Conservation (phyloP, 2,113 vertebrate species). For the Indri indri region DNA sequence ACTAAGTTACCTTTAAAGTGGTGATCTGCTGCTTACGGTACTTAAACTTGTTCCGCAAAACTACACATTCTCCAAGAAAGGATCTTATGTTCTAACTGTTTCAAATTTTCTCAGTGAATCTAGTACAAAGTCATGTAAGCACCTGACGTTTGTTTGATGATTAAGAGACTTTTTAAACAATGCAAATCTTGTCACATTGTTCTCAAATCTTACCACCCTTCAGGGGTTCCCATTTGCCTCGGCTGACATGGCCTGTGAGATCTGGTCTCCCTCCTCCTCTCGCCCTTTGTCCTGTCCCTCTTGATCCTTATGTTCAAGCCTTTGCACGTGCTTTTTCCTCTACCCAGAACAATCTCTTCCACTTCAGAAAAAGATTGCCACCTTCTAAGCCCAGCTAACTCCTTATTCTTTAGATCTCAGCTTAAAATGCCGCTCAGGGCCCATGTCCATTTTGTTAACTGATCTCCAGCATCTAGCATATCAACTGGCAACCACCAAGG, state of each 20-base stretch:
- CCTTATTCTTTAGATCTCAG: background rate
- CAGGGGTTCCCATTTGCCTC: background rate
- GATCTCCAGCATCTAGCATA: background rate
- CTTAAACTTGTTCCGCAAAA: background rate
- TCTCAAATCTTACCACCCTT: background rate
- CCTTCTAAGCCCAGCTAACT: background rate
- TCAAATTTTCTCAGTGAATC: background rate
- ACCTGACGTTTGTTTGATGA: background rate
- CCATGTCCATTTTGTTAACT: background rate
- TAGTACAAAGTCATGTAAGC: background rate
- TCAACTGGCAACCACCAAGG: background rate
- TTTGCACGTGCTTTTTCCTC: background rate
- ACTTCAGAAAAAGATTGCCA: background rate
- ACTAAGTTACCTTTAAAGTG: background rate
- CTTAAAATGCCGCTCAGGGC: background rate
- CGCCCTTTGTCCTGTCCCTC: background rate
- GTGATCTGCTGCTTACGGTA: background rate
- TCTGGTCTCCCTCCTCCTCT: background rate
- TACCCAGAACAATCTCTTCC: background rate
- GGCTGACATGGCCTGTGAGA: background rate
- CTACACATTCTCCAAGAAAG: background rate
- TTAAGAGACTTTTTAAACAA: background rate
- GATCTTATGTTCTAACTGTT: background rate
- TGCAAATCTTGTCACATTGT: background rate
- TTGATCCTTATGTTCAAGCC: background rate